Percentiles rank a stretch among this genome's conserved stretches.
These are phyloP conservation scores for Phylloscopus collybita DNA, from an alignment of 2,797 vertebrate species.

Conservation along the genomic window DNA sequence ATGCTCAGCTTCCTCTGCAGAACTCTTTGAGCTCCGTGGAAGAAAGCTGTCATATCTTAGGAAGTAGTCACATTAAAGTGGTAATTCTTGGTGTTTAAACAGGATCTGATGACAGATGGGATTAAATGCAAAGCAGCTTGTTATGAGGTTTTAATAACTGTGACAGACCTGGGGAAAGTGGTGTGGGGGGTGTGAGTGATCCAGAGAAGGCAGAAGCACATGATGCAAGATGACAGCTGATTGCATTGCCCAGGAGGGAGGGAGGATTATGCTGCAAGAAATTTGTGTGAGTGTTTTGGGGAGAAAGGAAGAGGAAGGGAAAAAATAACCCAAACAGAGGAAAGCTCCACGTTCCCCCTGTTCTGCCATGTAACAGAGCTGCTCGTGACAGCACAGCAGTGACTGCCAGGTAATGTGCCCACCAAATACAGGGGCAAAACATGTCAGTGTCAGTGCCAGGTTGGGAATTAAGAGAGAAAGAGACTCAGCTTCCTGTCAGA, in stretches of 20 bases:
- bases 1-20: neutral
- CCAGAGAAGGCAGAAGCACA: slow-evolving; percentile 11
- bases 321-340: neutral
- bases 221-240: slow-evolving; percentile 33
- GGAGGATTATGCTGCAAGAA: slow-evolving; percentile 35
- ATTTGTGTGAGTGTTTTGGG: neutral
- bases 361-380: slow-evolving; percentile 9
- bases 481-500: neutral
- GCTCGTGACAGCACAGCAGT: neutral
- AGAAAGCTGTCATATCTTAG: slow-evolving; percentile 27
- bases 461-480: neutral
- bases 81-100: slow-evolving; percentile 48
- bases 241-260: slow-evolving; percentile 3
- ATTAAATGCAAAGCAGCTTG: slow-evolving; percentile 60
- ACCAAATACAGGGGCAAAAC: neutral
- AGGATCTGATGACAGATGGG: slow-evolving; percentile 64
- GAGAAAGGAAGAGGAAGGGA: neutral
- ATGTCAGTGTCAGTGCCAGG: neutral
- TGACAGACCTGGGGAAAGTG: slow-evolving; percentile 51
- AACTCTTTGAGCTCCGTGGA: neutral
- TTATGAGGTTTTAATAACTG: slow-evolving; percentile 52
- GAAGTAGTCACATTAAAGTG: slow-evolving; percentile 20
- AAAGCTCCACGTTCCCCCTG: neutral
- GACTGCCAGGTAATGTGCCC: neutral
- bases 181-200: slow-evolving; percentile 14